Evolutionary conservation across 53 echinoderm and acorn worm genomes (phyloP).

Genomic region (Apostichopus leukothele): DNA sequence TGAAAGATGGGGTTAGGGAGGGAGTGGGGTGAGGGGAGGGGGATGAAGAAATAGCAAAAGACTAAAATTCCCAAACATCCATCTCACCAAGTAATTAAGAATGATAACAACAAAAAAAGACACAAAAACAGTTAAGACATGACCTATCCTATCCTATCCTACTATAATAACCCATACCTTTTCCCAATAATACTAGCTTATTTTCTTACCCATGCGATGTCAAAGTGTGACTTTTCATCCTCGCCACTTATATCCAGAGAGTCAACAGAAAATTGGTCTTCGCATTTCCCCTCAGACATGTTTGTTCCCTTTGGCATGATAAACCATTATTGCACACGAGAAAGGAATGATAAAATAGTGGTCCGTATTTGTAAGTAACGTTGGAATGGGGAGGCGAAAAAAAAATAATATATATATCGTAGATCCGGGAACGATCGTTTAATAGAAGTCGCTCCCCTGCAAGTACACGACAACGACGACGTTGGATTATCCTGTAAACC

Average conservation of each 20-base stretch:
- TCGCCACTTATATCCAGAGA: slow-evolving; percentile 5
- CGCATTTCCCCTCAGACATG: slow-evolving; percentile 7
- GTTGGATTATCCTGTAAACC: neutral
- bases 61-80: neutral
- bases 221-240: slow-evolving; percentile 11
- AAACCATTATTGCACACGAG: slow-evolving; percentile 4
- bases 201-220: slow-evolving; percentile 27
- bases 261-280: slow-evolving; percentile 11
- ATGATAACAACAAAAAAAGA: neutral
- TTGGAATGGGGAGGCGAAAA: neutral
- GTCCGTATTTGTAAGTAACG: neutral
- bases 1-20: too few species aligned
- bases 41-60: too few species aligned
- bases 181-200: neutral
- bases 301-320: neutral
- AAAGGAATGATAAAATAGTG: neutral
- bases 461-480: neutral
- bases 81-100: neutral
- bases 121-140: too few species aligned
- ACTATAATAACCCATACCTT: too few species aligned
- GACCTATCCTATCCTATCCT: too few species aligned
- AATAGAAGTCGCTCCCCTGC: neutral
- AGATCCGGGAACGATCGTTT: neutral
- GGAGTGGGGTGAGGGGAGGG: too few species aligned
- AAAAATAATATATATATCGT: neutral